Base-by-base conservation (phyloP, 2,888 invertebrate species). In the Heliconius erato region DNA sequence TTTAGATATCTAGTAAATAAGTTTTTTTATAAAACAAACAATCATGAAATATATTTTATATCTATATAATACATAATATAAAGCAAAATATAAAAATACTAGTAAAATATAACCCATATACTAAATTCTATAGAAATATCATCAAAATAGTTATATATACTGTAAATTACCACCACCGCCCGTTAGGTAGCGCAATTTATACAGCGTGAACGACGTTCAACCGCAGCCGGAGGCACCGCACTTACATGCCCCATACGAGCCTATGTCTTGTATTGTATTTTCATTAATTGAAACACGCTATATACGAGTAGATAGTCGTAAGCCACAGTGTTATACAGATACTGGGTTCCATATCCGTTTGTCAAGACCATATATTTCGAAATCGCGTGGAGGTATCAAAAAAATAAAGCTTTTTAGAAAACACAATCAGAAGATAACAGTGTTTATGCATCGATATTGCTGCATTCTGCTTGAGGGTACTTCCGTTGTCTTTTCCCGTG, bases 221-320 rank as follows among this genome's bases (percentile, higher is more conserved):
- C 80, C 80, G n/a, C 80, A 80, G 35, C 35, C 69, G 40, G n/a
- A 23, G 74, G 49, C 74, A 80, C 76, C 68, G 68, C 80, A 80
- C 74, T 74, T 76, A 80, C 76, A 76, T 54, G 68, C 68, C 68
- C 49, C n/a, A 63, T 35, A 49, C 63, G 65, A 49, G 54, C 80
- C 74, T 59, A 35, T 16, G 63, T 63, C 65, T 44, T 65, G 44
- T 71, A 16, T 71, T 32, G 32, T 67, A 49, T 78, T 78, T 78
- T 78, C 23, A 78, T 23, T 78, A 49, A 78, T 68, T 78, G 68
- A 68, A 78, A 63, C n/a, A 54, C 65, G 5, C 67, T 65, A 49
- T 63, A 63, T 63, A 35, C 54, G 2, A 23, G 54, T 23, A 54
- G 19, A 63, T n/a, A 4, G 63, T 63, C 11, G 59, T 59, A 59